These are phyloP conservation scores for Tenodera sinensis DNA, from an alignment of 2,888 invertebrate species.

Conservation along the genomic window DNA sequence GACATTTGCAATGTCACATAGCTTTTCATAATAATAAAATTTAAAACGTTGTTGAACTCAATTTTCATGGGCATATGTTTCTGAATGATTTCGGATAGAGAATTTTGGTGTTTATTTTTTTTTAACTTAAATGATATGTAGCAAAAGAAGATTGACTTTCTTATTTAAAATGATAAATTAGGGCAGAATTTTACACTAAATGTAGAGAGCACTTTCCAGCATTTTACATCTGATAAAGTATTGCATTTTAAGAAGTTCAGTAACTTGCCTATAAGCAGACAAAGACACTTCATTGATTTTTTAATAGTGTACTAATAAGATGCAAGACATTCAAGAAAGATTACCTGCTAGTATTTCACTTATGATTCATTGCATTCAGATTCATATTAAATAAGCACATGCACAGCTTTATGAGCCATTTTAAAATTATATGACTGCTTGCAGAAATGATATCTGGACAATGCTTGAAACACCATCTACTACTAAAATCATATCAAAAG, in stretches of 20 bases:
- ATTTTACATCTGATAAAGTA: not conserved
- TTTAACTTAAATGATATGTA: not conserved
- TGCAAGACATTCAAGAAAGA: not conserved
- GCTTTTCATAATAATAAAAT: not conserved
- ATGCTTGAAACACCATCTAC: too few relatives aligned
- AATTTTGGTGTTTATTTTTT: not conserved
- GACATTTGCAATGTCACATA: not conserved
- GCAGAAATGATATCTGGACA: too few relatives aligned
- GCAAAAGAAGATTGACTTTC: not conserved
- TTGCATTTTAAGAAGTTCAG: not conserved
- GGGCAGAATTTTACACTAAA: not conserved
- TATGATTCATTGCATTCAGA: not conserved
- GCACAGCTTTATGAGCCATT: not conserved
- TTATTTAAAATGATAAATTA: not conserved
- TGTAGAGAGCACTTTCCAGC: not conserved
- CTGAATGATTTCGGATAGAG: not conserved
- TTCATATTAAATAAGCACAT: not conserved
- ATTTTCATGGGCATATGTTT: not conserved
- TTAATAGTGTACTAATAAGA: not conserved
- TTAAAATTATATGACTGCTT: not conserved
- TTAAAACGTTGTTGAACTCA: not conserved
- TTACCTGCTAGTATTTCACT: not conserved
- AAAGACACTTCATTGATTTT: not conserved
- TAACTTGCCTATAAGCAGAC: not conserved
- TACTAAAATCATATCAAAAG: too few relatives aligned